These are phyloP conservation scores for Meta bourneti DNA, from an alignment of 2,888 invertebrate species.

Conservation along the genomic window DNA sequence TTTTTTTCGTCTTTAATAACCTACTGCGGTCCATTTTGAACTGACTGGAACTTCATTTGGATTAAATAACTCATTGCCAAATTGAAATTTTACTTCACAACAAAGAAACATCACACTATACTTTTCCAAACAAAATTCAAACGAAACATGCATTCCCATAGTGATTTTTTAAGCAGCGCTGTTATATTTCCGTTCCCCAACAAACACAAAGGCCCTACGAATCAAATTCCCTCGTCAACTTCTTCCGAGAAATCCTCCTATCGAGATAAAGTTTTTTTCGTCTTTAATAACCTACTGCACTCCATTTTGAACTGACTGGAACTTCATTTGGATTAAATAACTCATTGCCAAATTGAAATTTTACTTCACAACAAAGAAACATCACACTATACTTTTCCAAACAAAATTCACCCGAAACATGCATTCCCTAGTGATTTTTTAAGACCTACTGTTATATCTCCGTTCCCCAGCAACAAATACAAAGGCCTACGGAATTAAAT, in stretches of 20 bases:
- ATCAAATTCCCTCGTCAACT: not conserved
- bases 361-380: too few relatives aligned
- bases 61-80: too few relatives aligned
- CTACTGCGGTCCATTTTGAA: slow-evolving; percentile 16
- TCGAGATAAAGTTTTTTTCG: not conserved
- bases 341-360: too few relatives aligned
- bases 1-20: not conserved
- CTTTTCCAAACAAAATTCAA: too few relatives aligned
- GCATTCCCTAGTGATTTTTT: too few relatives aligned
- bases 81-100: too few relatives aligned
- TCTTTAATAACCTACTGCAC: not conserved
- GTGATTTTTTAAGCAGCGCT: too few relatives aligned
- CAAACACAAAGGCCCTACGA: not conserved
- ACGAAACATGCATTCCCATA: too few relatives aligned
- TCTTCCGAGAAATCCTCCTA: slow-evolving; percentile 11
- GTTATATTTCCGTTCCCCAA: not conserved
- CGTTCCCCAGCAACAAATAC: slow-evolving; percentile 8
- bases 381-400: too few relatives aligned
- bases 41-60: slow-evolving; percentile 25
- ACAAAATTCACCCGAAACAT: too few relatives aligned
- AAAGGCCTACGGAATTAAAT: not conserved
- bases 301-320: slow-evolving; percentile 25
- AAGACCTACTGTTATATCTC: not conserved
- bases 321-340: slow-evolving; percentile 8
- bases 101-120: too few relatives aligned